Evolutionary conservation across 2,888 invertebrate species (phyloP), one percentile per base, ranked within the genome.

Genomic region (Drosophila mettleri): DNA sequence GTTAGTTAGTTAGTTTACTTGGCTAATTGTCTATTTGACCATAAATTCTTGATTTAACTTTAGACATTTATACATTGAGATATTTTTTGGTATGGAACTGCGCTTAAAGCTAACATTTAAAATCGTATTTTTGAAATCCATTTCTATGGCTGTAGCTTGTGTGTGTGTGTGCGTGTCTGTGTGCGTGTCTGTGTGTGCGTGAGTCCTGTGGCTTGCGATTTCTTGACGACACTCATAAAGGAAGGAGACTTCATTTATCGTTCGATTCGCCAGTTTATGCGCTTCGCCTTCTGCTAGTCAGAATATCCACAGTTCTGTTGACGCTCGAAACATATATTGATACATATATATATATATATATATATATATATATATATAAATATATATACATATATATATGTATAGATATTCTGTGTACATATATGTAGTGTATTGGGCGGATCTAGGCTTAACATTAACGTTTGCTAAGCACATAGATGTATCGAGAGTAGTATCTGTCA

Each of bases 101-200:
- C 22, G 54, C 73, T 74, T 73, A 73, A 18, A 61, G 60, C 52
- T 71, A 71, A 66, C 77, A 76, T 76, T 76, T 74, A 71, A 76
- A 74, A 76, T 76, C 58, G 43, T 46, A 10, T 33, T n/a, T 33
- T 20, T 38, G 8, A 36, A 18, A 10, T 24, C 12, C 31, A 18
- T 34, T 7, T n/a, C 0, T 10, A 52, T 38, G 4, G 33, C 38
- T 58, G 2, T 48, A 2, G 22, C 4, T 53, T 54, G 9, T 36
- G 2, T 36, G 10, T 51, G 16, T 22, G 3, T 20, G 7, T 34
- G 2, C 41, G 20, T 20, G 5, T 46, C 27, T 18, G 14, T 36
- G 43, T 55, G 10, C 38, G 9, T 43, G 3, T 36, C 10, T 22
- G 24, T 20, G 20, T 34, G 18, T 22, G 7, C 20, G 16, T 33